phyloP scores from a whole-genome alignment of 2,888 invertebrate species.

The Phalera bucephala region DNA sequence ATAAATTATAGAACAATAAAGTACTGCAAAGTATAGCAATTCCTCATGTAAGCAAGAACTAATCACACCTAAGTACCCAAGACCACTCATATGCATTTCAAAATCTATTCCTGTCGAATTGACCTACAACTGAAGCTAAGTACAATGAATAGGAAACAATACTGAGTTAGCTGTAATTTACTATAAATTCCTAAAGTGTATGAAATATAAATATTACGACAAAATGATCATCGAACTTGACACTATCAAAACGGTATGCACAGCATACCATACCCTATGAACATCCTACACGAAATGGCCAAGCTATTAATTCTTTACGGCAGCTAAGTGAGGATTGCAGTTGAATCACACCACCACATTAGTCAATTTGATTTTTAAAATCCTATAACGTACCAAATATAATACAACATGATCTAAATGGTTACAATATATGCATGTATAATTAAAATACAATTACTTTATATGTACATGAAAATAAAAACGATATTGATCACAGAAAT shows the following conservation, averaged over 20 bases:
- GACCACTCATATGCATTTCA: constrained; percentile 31
- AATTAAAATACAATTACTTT: constrained; percentile 8
- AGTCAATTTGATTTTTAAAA: constrained; percentile 43
- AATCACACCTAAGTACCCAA: constrained; percentile 32
- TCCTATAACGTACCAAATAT: constrained; percentile 11
- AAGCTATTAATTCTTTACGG: constrained; percentile 29
- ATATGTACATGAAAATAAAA: constrained; percentile 32
- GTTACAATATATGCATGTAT: constrained; percentile 11
- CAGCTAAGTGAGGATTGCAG: constrained; percentile 43
- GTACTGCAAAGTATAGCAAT: constrained; percentile 39
- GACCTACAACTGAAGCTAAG: constrained; percentile 28
- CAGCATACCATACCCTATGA: constrained; percentile 42
- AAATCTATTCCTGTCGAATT: constrained; percentile 17
- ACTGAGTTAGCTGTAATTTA: constrained; percentile 39
- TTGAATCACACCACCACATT: constrained; percentile 62
- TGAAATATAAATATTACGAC: constrained; percentile 29
- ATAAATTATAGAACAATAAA: constrained; percentile 14
- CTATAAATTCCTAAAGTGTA: constrained; percentile 25
- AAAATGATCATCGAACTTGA: constrained; percentile 29
- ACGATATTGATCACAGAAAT: constrained; percentile 51
- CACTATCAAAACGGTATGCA: constrained; percentile 46
- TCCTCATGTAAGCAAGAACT: constrained; percentile 19
- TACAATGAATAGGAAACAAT: constrained; percentile 40
- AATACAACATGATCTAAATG: constrained; percentile 14
- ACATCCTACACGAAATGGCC: constrained; percentile 21